Base-by-base conservation (phyloP, 2,113 vertebrate species). In the Rhinopomastus cyanomelas region DNA sequence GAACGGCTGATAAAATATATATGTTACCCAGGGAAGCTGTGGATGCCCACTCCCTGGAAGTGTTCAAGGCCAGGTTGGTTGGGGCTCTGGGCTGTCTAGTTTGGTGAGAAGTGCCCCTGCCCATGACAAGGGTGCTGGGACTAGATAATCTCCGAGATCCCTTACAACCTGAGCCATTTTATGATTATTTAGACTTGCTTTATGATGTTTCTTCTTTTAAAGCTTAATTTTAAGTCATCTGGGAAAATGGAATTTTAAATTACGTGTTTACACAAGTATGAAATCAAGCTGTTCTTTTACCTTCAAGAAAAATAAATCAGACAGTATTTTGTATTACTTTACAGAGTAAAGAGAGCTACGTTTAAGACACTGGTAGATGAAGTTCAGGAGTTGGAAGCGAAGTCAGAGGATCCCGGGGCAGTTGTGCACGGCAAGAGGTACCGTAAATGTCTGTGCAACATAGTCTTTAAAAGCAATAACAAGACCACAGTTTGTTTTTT, bases 291-390 rank as follows among this genome's bases (percentile, higher is more conserved):
- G 19, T 39, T 61, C 11, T 57, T 85, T 37, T 57, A 15, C 12
- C 77, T 94, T 90, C 42, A 81, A 90, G 52, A 90, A 67, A 12
- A 86, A 21, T 90, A 80, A 91, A 60, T 94, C 69, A 85, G 65
- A 49, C 44, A 77, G 26, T 90, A 71, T 92, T 87, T 84, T 84
- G 19, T 92, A 34, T 89, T 73, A 25, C 30, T 95, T 91, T 42
- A 49, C 96, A 99, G 99, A 29, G 87, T 99, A 89, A 99, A 99
- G 95, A 98, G 98, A 95, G 97, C 98, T 23, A 98, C 95, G 86
- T 99, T 98, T 96, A 99, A 99, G 97, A 99, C 98, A 17, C 96
- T 99, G 87, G 98, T 99, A 84, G 99, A 99, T 96, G 99, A 99
- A 97, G 99, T 99, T 90, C 99, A 99, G 93, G 99, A 99, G 88